phyloP scores from a whole-genome alignment of 2,113 vertebrate genomes.

The Scolopax mira region DNA sequence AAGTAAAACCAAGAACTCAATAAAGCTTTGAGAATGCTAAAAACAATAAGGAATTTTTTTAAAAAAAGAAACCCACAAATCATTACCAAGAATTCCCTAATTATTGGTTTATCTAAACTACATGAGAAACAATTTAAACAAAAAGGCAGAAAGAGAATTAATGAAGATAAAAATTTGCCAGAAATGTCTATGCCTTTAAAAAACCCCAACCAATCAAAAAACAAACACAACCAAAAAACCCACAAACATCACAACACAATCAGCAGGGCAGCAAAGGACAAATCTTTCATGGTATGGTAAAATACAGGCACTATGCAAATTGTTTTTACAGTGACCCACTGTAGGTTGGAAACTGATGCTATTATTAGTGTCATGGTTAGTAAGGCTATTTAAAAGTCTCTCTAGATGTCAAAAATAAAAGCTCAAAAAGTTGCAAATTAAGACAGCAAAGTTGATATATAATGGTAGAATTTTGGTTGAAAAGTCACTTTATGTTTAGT shows the following conservation, averaged over 20 bases:
- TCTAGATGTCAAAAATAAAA: not conserved
- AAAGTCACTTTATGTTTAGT: not conserved
- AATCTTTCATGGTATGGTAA: not conserved
- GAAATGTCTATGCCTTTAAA: not conserved
- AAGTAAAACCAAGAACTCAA: constrained; percentile 35
- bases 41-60: not conserved
- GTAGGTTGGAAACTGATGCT: not conserved
- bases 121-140: not conserved
- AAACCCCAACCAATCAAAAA: not conserved
- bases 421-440: not conserved
- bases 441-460: not conserved
- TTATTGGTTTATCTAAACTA: not conserved
- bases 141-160: not conserved
- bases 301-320: not conserved
- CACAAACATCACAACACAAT: not conserved
- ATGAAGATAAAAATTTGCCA: not conserved
- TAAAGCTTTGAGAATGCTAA: not conserved
- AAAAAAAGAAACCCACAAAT: not conserved
- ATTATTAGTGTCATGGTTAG: not conserved
- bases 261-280: not conserved
- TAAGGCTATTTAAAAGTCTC: not conserved
- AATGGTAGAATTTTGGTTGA: not conserved
- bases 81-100: not conserved
- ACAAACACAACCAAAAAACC: not conserved
- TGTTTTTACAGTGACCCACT: not conserved